Percentiles rank a stretch among this genome's conserved stretches.
Conservation (phyloP, 2,113 vertebrate species). For the Crotophaga sulcirostris region DNA sequence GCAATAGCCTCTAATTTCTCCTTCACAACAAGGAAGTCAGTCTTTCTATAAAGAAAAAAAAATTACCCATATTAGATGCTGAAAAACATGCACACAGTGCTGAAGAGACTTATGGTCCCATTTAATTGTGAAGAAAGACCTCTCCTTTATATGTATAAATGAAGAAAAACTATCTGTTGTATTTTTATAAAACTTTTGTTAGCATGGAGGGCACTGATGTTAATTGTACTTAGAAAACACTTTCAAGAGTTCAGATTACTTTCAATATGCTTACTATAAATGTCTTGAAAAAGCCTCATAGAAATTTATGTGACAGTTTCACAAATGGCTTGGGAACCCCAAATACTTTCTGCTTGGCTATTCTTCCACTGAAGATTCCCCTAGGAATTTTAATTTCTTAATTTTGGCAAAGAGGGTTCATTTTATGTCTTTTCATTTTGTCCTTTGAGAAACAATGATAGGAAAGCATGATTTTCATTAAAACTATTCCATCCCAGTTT, state of each 20-base stretch:
- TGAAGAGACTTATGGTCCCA: neutral
- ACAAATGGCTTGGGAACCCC: neutral
- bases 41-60: neutral
- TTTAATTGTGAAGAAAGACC: neutral
- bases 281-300: neutral
- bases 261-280: neutral
- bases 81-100: neutral
- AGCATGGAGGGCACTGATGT: neutral
- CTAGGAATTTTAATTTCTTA: neutral
- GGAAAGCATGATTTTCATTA: neutral
- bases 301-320: neutral
- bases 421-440: conserved; percentile 3
- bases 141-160: neutral
- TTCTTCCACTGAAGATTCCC: conserved; percentile 6
- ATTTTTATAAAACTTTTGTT: neutral
- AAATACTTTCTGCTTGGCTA: neutral
- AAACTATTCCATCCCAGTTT: neutral
- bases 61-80: neutral
- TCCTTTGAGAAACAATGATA: neutral
- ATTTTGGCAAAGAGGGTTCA: conserved; percentile 23
- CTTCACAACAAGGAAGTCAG: neutral
- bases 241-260: neutral
- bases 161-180: neutral
- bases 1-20: neutral
- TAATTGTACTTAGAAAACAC: neutral